These are phyloP conservation scores for Lycocerus yunnanus DNA, from an alignment of 2,888 invertebrate species.

Conservation along the genomic window DNA sequence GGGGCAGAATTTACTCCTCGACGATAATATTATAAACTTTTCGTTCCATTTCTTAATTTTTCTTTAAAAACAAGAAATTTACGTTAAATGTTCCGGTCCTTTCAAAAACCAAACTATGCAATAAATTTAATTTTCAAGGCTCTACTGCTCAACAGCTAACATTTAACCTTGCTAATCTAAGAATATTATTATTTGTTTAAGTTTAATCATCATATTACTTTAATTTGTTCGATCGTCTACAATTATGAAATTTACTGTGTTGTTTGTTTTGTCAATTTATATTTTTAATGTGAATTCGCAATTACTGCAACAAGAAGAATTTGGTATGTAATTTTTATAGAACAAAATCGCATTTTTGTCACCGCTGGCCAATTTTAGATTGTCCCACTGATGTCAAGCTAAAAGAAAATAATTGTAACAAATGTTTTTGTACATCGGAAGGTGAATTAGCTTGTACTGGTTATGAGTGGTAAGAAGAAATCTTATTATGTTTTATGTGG, in stretches of 20 bases:
- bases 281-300: background rate
- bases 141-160: background rate
- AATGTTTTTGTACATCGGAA: slow-evolving; percentile 7
- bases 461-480: background rate
- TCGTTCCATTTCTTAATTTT: background rate
- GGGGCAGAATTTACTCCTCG: too few relatives aligned
- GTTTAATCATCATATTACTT: background rate
- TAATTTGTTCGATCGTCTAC: background rate
- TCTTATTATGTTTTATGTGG: background rate
- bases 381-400: slow-evolving; percentile 7
- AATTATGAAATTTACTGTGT: background rate
- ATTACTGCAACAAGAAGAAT: slow-evolving; percentile 3
- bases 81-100: background rate
- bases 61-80: background rate
- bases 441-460: slow-evolving; percentile 11
- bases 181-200: background rate
- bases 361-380: background rate
- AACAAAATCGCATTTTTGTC: background rate
- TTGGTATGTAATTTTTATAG: slow-evolving; percentile 1
- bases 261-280: background rate
- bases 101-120: background rate
- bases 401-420: slow-evolving; percentile 7
- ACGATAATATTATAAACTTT: too few relatives aligned
- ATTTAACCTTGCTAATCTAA: background rate
- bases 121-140: background rate